phyloP scores from a whole-genome alignment of 1,140 invertebrate species.

The Medauroidea extradentata region DNA sequence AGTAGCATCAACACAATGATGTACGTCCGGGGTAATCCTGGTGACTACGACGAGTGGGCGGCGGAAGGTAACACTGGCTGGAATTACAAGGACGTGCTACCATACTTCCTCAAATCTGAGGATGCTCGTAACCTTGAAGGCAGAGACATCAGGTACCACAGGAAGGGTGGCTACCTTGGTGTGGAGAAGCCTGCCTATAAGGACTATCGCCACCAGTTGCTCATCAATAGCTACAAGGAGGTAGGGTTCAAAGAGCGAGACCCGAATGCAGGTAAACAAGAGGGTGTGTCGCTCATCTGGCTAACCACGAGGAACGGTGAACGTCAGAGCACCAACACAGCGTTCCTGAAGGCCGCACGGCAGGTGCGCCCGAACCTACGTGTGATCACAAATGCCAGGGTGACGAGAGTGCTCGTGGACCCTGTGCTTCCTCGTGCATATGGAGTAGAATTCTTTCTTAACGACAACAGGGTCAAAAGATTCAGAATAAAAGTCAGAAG shows the following conservation, averaged over 20 bases:
- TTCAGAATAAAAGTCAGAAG: background rate
- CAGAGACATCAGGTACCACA: slow-evolving; percentile 68
- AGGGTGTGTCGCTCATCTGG: background rate
- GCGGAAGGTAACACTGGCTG: slow-evolving; percentile 65
- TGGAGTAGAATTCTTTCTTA: background rate
- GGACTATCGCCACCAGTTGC: background rate
- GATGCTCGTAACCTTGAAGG: slow-evolving; percentile 83
- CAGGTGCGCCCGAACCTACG: slow-evolving; percentile 58
- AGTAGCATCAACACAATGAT: slow-evolving; percentile 60
- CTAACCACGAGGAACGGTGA: slow-evolving; percentile 42
- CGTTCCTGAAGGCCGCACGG: slow-evolving; percentile 50
- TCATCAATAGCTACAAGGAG: background rate
- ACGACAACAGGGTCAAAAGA: background rate
- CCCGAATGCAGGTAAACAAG: background rate
- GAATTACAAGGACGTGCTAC: slow-evolving; percentile 4
- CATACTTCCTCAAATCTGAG: slow-evolving; percentile 49
- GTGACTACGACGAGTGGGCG: slow-evolving; percentile 82
- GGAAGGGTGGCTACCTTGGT: slow-evolving; percentile 59
- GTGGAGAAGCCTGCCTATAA: slow-evolving; percentile 74
- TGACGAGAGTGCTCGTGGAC: slow-evolving; percentile 51
- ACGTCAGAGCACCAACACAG: slow-evolving; percentile 52
- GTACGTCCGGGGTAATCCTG: slow-evolving; percentile 57
- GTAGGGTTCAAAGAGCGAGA: background rate
- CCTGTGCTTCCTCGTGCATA: background rate
- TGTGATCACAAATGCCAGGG: slow-evolving; percentile 51